These are phyloP conservation scores for Tachysurus vachellii DNA, from an alignment of 2,113 vertebrate genomes.

Conservation along the genomic window DNA sequence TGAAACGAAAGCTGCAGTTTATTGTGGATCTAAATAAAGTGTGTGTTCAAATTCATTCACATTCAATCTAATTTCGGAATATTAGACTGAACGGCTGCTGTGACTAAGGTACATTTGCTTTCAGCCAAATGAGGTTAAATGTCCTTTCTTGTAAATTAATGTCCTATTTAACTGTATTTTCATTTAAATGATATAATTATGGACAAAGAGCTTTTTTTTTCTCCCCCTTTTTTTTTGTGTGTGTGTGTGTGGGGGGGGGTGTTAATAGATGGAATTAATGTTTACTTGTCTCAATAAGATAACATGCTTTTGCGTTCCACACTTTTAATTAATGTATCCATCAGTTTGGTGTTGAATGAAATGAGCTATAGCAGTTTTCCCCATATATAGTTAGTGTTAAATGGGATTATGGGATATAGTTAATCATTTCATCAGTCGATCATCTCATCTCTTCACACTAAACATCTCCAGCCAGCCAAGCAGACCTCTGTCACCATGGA, in stretches of 20 bases:
- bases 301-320: not conserved
- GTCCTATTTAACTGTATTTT: conserved; percentile 16
- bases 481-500: conserved; percentile 55
- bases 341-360: conserved; percentile 3
- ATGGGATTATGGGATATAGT: conserved; percentile 27
- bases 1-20: not conserved
- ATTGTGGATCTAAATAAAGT: not conserved
- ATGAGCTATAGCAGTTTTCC: conserved; percentile 6
- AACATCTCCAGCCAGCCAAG: conserved; percentile 34
- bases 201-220: not conserved
- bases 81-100: conserved; percentile 9
- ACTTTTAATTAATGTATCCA: conserved; percentile 19
- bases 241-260: too few species aligned
- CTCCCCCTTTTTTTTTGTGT: not conserved
- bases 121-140: conserved; percentile 29
- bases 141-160: conserved; percentile 12
- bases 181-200: not conserved
- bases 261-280: not conserved
- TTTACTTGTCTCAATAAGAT: not conserved
- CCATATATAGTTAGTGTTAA: conserved; percentile 34
- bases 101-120: not conserved
- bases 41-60: not conserved
- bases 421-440: conserved; percentile 41
- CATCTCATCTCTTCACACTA: conserved; percentile 34
- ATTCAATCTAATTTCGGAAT: conserved; percentile 29